Conservation (phyloP, 2,888 invertebrate species). For the Volucella inflata region DNA sequence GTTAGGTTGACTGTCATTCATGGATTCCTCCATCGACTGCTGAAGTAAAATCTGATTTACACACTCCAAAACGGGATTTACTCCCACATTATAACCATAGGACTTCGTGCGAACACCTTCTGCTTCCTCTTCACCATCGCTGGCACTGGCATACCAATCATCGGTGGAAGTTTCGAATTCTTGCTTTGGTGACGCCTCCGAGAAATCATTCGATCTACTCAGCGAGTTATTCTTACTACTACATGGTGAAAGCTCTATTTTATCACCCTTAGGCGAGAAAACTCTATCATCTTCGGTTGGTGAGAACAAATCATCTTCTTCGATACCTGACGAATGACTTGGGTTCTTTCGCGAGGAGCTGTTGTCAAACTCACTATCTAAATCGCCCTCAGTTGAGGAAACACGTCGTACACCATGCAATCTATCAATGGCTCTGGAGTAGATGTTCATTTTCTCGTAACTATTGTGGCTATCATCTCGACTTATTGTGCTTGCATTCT, state of each 20-base stretch:
- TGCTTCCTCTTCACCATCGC: constrained; percentile 88
- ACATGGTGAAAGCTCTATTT: constrained; percentile 49
- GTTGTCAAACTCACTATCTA: constrained; percentile 78
- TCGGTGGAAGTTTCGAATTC: constrained; percentile 84
- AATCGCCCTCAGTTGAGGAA: constrained; percentile 80
- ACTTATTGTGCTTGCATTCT: constrained; percentile 80
- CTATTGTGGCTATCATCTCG: constrained; percentile 81
- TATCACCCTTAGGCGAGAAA: constrained; percentile 59
- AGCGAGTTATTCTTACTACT: constrained; percentile 78
- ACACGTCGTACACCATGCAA: constrained; percentile 85
- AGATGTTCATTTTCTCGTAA: constrained; percentile 83
- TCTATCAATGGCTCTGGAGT: constrained; percentile 85
- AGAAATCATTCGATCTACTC: constrained; percentile 80
- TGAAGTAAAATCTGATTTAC: constrained; percentile 92
- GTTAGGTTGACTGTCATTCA: constrained; percentile 76
- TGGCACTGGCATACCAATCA: constrained; percentile 92
- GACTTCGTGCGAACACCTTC: constrained; percentile 79
- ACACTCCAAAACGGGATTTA: constrained; percentile 93
- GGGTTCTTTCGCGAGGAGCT: constrained; percentile 68
- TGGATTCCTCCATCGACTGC: constrained; percentile 86
- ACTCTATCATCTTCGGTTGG: constrained; percentile 79
- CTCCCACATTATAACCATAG: constrained; percentile 85
- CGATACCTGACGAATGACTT: constrained; percentile 75
- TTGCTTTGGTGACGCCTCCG: constrained; percentile 82
- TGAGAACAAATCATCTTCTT: constrained; percentile 80